Evolutionary conservation across 1,140 invertebrate genomes (phyloP), one percentile per base, ranked within the genome.

Genomic region (Ooceraea biroi): DNA sequence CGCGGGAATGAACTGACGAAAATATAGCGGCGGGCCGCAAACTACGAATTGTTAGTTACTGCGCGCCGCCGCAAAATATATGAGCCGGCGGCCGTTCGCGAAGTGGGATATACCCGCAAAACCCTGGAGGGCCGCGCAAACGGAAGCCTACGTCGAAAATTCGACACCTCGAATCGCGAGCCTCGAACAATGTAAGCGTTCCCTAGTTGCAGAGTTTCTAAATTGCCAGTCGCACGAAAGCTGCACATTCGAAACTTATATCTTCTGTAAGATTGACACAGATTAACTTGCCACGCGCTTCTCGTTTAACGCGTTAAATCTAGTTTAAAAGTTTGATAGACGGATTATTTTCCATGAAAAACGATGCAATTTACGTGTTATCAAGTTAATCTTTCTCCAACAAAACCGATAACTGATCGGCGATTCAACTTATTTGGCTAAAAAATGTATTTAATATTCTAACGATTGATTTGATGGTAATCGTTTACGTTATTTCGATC

Each of bases 21-120:
- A 91, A 92, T 92, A 90, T 90, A 85, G 87, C 86, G 85, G 80
- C 85, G 85, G 85, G 85, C 85, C 85, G 85, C 90, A 88, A 92
- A 92, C 90, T 92, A 92, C 88, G 90, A 91, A 91, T 92, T 91
- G 90, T 86, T 91, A 92, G 90, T 90, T 92, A 88, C 86, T 90
- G 90, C 85, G 84, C 87, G 68, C 71, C 80, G 87, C 84, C 86
- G 89, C 85, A 78, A 88, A 88, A 88, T 88, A 88, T 88, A 88
- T 63, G 86, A 88, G 58, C 78, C 57, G 84, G 83, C 69, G 86
- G 88, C 82, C 86, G 87, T 84, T 84, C 87, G 84, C 73, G 87
- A 89, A 86, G 86, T 83, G 71, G 87, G 73, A 90, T 88, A 88
- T 90, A 85, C 84, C 91, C 84, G 86, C 86, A 77, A 88, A 66